Percentiles rank a stretch among this genome's conserved stretches.
These are phyloP conservation scores for Toxostoma redivivum DNA, from an alignment of 2,113 vertebrate species.

Conservation along the genomic window DNA sequence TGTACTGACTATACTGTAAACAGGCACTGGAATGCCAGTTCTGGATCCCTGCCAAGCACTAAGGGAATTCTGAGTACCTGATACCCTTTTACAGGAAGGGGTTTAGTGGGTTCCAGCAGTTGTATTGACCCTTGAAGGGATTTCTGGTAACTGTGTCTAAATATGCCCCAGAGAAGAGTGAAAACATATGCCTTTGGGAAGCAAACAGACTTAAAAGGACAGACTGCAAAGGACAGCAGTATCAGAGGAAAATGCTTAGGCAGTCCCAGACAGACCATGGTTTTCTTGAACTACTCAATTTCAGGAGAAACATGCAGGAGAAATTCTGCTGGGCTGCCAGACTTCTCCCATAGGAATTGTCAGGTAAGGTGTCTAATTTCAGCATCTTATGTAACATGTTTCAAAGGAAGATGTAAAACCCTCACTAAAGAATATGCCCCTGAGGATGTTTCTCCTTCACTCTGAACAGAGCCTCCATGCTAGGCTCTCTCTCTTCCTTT, in stretches of 20 bases:
- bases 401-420: background rate
- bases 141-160: background rate
- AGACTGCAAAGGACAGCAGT: background rate
- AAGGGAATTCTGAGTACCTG: background rate
- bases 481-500: background rate
- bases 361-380: background rate
- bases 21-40: background rate
- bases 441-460: background rate
- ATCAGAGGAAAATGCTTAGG: background rate
- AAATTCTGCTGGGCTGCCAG: background rate
- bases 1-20: background rate
- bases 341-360: background rate
- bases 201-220: background rate
- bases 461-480: background rate
- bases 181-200: background rate
- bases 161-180: background rate
- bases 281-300: background rate
- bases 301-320: background rate
- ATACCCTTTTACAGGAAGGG: background rate
- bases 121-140: background rate
- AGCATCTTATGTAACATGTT: background rate
- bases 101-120: background rate
- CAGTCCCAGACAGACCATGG: background rate
- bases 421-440: background rate
- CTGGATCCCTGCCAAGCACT: background rate